Percentiles rank a stretch among this genome's conserved stretches.
Conservation (phyloP, 2,113 vertebrate genomes). For the Neolamprologus brichardi region DNA sequence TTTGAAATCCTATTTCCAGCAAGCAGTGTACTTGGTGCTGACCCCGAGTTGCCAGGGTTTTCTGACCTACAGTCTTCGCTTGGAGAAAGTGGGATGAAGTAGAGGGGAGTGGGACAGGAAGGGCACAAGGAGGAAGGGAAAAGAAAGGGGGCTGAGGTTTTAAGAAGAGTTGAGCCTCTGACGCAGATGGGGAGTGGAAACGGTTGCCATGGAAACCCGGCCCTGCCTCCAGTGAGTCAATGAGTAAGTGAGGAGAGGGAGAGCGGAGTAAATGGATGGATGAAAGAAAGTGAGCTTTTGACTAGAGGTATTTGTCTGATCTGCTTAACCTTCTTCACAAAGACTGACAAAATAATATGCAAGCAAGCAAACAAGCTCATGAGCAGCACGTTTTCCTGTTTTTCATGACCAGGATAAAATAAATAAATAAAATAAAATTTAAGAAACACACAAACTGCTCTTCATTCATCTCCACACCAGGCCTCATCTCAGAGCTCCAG, state of each 20-base stretch:
- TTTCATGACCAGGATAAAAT: background rate
- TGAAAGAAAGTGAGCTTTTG: conserved; percentile 8
- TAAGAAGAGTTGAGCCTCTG: conserved; percentile 48
- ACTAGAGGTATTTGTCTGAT: conserved; percentile 12
- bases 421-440: background rate
- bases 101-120: background rate
- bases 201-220: conserved; percentile 69
- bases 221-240: conserved; percentile 52
- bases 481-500: conserved; percentile 9
- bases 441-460: background rate
- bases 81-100: background rate
- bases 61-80: background rate
- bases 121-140: background rate
- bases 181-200: conserved; percentile 55
- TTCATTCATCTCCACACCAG: background rate
- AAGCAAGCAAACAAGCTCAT: background rate
- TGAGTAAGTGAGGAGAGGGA: conserved; percentile 28
- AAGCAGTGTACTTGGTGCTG: background rate
- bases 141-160: conserved; percentile 35
- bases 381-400: background rate
- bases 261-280: conserved; percentile 1
- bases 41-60: background rate
- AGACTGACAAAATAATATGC: background rate
- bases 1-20: background rate
- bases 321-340: background rate